Evolutionary conservation across 2,113 vertebrate genomes (phyloP).

Genomic region (Cardinalis cardinalis): DNA sequence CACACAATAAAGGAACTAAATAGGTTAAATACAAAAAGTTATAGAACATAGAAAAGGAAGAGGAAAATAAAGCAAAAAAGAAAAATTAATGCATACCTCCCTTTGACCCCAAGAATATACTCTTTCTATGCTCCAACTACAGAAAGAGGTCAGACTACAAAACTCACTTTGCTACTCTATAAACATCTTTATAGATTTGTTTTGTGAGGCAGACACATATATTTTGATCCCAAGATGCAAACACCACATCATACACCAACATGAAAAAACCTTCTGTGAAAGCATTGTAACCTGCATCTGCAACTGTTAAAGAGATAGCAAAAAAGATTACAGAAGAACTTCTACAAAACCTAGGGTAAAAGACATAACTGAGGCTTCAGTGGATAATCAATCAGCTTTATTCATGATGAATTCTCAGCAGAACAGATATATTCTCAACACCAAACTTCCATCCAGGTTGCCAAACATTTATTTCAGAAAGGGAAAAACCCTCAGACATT

Average conservation of each 20-base stretch:
- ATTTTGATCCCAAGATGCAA: neutral
- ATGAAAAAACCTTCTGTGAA: neutral
- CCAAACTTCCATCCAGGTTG: neutral
- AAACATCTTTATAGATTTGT: neutral
- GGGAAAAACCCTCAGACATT: neutral
- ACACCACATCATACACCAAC: accelerated
- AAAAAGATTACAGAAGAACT: neutral
- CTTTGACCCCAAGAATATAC: neutral
- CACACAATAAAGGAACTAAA: neutral
- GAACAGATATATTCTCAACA: neutral
- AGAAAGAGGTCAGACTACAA: neutral
- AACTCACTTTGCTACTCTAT: neutral
- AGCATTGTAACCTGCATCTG: neutral
- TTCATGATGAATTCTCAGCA: neutral
- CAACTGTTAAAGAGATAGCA: neutral
- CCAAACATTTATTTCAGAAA: neutral
- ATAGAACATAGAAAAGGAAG: neutral
- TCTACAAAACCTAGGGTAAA: neutral
- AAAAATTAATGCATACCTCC: neutral
- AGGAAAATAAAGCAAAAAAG: neutral
- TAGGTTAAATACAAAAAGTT: neutral
- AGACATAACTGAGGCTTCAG: neutral
- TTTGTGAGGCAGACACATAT: neutral
- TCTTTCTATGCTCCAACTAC: neutral
- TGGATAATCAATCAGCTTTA: neutral